These are phyloP conservation scores for Oncorhynchus masou DNA, from an alignment of 2,113 vertebrate species.

Conservation along the genomic window DNA sequence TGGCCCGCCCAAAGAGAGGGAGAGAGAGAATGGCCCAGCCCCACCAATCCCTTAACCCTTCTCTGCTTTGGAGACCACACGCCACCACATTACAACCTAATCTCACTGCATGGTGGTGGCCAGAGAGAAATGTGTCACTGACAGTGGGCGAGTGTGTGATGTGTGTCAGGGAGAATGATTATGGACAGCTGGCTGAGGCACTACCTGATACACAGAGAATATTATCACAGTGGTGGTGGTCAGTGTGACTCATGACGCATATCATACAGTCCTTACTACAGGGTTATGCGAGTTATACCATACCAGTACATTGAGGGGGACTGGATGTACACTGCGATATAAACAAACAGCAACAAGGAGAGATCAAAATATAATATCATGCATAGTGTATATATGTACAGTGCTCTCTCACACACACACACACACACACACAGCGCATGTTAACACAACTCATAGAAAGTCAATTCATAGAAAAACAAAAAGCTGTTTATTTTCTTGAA, in stretches of 20 bases:
- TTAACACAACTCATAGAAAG: not conserved
- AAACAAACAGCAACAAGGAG: constrained; percentile 18
- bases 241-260: constrained; percentile 42
- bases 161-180: constrained; percentile 60
- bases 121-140: constrained; percentile 62
- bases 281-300: constrained; percentile 58
- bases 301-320: constrained; percentile 52
- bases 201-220: constrained; percentile 67
- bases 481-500: constrained; percentile 52
- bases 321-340: constrained; percentile 32
- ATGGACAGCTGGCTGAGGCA: constrained; percentile 64
- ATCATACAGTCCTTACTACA: constrained; percentile 56
- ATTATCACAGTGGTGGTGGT: constrained; percentile 54
- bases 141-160: constrained; percentile 1
- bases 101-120: constrained; percentile 55
- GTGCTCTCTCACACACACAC: not conserved
- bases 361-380: constrained; percentile 12
- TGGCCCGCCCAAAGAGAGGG: constrained; percentile 21
- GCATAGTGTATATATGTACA: constrained; percentile 15
- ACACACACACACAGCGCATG: not conserved
- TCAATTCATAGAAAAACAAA: constrained; percentile 12
- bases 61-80: constrained; percentile 61
- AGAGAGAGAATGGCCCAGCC: constrained; percentile 17
- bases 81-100: constrained; percentile 65
- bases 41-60: constrained; percentile 46